Evolutionary conservation across 2,797 vertebrate species (phyloP).

Genomic region (Clarias platycephalus): DNA sequence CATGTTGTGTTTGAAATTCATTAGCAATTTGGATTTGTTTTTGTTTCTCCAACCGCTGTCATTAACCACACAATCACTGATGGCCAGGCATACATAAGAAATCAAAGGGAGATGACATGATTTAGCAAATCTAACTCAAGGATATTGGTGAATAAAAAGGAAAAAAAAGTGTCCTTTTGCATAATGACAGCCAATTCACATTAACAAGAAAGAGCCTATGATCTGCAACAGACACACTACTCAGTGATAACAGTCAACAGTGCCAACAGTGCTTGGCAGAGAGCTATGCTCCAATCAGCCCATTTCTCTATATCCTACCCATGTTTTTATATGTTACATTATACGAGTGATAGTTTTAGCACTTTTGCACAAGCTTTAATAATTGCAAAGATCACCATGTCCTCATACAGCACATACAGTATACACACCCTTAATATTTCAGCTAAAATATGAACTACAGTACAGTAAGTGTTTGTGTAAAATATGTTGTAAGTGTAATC

Average conservation of each 20-base stretch:
- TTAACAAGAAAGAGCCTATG: constrained; percentile 16
- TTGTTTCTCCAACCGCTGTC: constrained; percentile 75
- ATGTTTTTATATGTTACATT: neutral
- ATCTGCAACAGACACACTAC: constrained; percentile 60
- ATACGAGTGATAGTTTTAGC: neutral
- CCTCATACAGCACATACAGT: neutral
- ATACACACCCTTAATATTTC: neutral
- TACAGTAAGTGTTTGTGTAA: neutral
- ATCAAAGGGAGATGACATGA: neutral
- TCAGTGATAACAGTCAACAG: constrained; percentile 27
- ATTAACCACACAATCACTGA: constrained; percentile 70
- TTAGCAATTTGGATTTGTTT: constrained; percentile 80
- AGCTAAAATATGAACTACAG: neutral
- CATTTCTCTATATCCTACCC: neutral
- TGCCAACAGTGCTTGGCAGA: constrained; percentile 28
- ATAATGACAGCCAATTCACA: neutral
- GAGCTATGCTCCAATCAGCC: neutral
- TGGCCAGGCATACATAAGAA: constrained; percentile 52
- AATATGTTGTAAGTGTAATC: neutral
- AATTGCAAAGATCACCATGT: too few species aligned
- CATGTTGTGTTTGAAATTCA: constrained; percentile 71
- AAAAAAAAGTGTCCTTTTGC: neutral
- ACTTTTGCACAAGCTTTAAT: neutral
- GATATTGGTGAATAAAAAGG: neutral
- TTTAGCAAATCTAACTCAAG: neutral